Base-by-base conservation (phyloP, 1,140 invertebrate genomes). In the Drosophila paulistorum region DNA sequence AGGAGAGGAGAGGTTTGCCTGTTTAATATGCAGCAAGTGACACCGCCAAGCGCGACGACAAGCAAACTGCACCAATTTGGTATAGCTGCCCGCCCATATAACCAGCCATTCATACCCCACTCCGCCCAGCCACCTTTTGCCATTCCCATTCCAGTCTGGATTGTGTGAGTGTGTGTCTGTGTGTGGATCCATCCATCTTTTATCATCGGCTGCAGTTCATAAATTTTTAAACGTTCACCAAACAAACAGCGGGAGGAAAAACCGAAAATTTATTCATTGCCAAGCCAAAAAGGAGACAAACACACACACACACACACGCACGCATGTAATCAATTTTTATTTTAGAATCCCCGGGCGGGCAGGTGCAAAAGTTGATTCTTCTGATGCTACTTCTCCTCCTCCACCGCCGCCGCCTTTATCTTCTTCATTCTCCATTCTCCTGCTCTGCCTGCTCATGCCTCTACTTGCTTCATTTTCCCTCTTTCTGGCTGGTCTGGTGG, bases 291-390 rank as follows among this genome's bases (percentile, higher is more conserved):
- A 30, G 11, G 54, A 20, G 42, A 62, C 72, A 74, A 66, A 45
- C 45, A 48, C 17, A 65, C 66, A 33, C 33, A 69, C n/a, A 39
- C 33, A 77, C 65, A 62, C 79, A 69, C 65, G 41, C 83, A 87
- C 83, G 83, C 83, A 83, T 83, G 68, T 87, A 83, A 87, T 83
- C 83, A 87, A 87, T 87, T 87, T 87, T 87, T 87, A 82, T 86
- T 82, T 87, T 86, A 82, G 82, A 79, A 68, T 82, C 76, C 68
- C 64, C 82, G 17, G 74, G 65, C 66, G 35, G 76, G 79, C 83
- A 87, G 83, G 84, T 87, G 79, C 81, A 76, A 79, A 68, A 72
- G 75, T 69, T 64, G 55, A 58, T 37, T 58, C 55, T 35, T 58
- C 55, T 35, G 55, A 51, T 51, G 45, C 45, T 51, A 51, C 45